Conservation (phyloP, 2,113 vertebrate species). For the Microcebus jonahi region DNA sequence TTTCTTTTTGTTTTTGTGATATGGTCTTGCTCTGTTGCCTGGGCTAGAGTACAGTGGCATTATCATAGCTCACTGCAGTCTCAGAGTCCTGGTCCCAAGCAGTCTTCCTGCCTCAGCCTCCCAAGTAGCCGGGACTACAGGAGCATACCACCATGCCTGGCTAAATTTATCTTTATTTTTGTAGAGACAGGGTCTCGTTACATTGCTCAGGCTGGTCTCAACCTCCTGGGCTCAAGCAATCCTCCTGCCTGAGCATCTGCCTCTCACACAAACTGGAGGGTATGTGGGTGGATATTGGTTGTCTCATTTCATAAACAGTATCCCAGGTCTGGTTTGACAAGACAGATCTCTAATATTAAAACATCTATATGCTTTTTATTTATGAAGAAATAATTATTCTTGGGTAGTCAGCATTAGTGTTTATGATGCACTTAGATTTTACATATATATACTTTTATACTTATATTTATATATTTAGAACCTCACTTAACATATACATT, state of each 20-base stretch:
- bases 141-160: too few relatives aligned
- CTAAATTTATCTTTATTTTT: too few relatives aligned
- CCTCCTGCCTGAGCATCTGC: background rate
- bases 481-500: background rate
- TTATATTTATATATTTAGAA: background rate
- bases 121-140: too few relatives aligned
- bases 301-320: background rate
- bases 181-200: too few relatives aligned
- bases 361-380: background rate
- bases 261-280: background rate
- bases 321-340: background rate
- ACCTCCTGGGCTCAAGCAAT: too few relatives aligned
- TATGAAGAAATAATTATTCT: slow-evolving; percentile 13
- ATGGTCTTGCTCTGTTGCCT: too few relatives aligned
- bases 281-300: background rate
- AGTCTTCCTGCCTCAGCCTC: too few relatives aligned
- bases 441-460: background rate
- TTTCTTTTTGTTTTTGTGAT: too few relatives aligned
- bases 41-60: too few relatives aligned
- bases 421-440: background rate
- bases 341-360: background rate
- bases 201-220: too few relatives aligned
- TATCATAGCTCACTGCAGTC: too few relatives aligned
- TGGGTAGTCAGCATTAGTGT: background rate
- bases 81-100: too few relatives aligned